phyloP scores from a whole-genome alignment of 2,888 invertebrate species.

The Metalampra italica region DNA sequence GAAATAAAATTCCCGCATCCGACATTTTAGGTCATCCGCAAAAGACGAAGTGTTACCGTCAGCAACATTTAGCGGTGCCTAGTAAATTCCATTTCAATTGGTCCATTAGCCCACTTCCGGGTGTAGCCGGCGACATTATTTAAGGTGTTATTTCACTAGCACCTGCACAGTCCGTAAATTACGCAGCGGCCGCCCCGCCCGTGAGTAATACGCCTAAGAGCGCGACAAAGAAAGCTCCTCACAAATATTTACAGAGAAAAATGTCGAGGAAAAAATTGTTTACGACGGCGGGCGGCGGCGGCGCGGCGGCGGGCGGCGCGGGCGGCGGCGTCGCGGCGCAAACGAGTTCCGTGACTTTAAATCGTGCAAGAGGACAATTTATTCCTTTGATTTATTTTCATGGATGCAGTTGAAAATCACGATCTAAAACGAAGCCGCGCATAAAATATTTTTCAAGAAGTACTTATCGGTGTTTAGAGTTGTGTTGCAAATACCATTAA shows the following conservation, averaged over 20 bases:
- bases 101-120: background rate
- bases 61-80: no score
- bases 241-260: constrained; percentile 33
- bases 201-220: constrained; percentile 30
- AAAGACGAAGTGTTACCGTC: no score
- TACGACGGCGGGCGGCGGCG: background rate
- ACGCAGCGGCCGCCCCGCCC: constrained; percentile 19
- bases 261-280: constrained; percentile 19
- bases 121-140: background rate
- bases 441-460: background rate
- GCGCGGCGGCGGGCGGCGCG: background rate
- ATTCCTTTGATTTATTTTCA: constrained; percentile 5
- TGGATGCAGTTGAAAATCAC: background rate
- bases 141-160: constrained; percentile 36
- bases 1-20: no score
- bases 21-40: no score
- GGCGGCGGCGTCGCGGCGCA: background rate
- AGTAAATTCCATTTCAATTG: background rate
- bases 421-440: background rate
- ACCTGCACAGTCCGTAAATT: constrained; percentile 47
- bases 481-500: no score
- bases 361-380: constrained; percentile 2
- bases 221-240: constrained; percentile 30
- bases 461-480: background rate
- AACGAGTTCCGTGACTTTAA: constrained; percentile 1